Conservation (phyloP, 2,888 invertebrate species). For the Epistrophe grossulariae region DNA sequence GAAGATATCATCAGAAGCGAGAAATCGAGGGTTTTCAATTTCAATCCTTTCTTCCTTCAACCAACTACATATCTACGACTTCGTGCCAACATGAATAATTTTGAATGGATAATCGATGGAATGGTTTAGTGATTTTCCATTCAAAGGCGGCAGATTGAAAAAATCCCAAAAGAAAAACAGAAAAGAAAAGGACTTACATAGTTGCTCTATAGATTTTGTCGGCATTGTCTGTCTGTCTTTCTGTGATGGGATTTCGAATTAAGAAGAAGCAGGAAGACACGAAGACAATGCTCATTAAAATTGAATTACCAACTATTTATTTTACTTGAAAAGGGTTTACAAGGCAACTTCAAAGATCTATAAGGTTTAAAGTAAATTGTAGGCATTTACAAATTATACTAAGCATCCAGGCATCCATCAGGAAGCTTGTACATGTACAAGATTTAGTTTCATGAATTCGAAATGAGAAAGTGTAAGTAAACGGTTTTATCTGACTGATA, state of each 20-base stretch:
- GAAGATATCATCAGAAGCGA: slow-evolving; percentile 27
- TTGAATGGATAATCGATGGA: slow-evolving; percentile 58
- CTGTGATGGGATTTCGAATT: slow-evolving; percentile 32
- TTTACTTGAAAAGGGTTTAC: background rate
- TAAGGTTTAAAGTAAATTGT: background rate
- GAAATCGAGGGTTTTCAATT: slow-evolving; percentile 64
- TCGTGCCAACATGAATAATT: slow-evolving; percentile 62
- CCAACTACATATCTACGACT: background rate
- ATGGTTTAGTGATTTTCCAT: slow-evolving; percentile 33
- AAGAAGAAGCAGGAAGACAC: background rate
- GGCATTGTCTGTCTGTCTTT: slow-evolving; percentile 28
- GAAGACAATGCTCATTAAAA: slow-evolving; percentile 19
- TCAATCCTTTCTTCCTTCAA: slow-evolving; percentile 40
- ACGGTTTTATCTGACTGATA: too few species aligned
- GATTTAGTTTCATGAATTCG: too few species aligned
- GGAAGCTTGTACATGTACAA: too few species aligned
- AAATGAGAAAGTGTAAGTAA: too few species aligned
- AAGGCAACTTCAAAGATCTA: background rate
- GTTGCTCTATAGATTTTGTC: background rate
- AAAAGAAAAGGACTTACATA: background rate
- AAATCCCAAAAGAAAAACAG: background rate
- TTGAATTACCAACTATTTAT: background rate
- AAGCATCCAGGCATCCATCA: too few species aligned
- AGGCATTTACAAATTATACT: too few species aligned
- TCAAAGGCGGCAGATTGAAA: slow-evolving; percentile 57